phyloP scores from a whole-genome alignment of 2,113 vertebrate genomes.

The Sceloporus tristichus region DNA sequence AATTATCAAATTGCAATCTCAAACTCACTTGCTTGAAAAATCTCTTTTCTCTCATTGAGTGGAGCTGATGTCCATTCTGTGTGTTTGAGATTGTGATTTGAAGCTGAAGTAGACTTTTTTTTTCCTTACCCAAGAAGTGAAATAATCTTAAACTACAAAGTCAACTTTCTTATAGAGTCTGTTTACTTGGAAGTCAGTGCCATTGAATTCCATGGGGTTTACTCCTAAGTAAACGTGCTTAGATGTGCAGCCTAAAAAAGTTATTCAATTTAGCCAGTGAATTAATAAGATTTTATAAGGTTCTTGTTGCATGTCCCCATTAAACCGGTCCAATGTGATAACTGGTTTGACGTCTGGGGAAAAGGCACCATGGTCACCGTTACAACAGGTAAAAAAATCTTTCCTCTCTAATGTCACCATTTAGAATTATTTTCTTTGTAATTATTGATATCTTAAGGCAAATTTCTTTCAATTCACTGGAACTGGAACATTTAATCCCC shows the following conservation, averaged over 20 bases:
- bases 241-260: background rate
- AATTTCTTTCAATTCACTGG: background rate
- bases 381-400: slow-evolving; percentile 62
- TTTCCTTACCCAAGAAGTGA: background rate
- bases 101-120: background rate
- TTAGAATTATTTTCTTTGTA: background rate
- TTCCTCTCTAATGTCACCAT: background rate
- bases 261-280: background rate
- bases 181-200: background rate
- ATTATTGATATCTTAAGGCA: background rate
- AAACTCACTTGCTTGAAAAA: background rate
- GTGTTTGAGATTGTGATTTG: background rate
- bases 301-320: slow-evolving; percentile 6
- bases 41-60: too few species aligned
- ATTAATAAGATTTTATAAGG: background rate
- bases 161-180: background rate
- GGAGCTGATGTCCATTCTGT: background rate
- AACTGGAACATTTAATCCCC: slow-evolving; percentile 16
- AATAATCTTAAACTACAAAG: background rate
- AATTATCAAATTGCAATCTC: background rate
- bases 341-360: slow-evolving; percentile 76
- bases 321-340: slow-evolving; percentile 30
- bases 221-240: background rate
- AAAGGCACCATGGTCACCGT: slow-evolving; percentile 76
- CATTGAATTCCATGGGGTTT: background rate